Base-by-base conservation (phyloP, 2,797 vertebrate species). In the Centroberyx gerrardi region DNA sequence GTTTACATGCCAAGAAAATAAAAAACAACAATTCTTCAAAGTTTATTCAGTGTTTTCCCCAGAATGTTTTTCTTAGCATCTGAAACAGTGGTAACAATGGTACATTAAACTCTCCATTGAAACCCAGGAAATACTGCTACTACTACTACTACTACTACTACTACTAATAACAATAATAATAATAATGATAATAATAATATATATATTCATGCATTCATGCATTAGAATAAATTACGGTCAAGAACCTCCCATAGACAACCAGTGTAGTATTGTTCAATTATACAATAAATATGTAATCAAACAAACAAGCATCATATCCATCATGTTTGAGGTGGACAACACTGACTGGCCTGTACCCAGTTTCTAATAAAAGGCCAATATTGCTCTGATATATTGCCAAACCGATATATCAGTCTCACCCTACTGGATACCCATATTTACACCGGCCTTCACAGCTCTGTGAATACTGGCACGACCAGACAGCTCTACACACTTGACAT, bases 341-440 rank as follows among this genome's bases (percentile, higher is more conserved):
- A 70, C 18, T 62, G 3, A 31, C 46, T 29, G 7, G 9, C 12
- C 9, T 8, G 9, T 12, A 40, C 2, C 38, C 8, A 8, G 8
- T 8, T 36, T 36, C 8, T 4, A 36, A 36, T 36, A 8, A 36
- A 36, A 36, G 33, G 33, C 33, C 8, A 8, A 4, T 8, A 36
- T 36, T 36, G 33, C 33, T 8, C 33, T 36, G 33, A 40, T 8
- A 40, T 40, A 9, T 40, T 8, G 38, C 22, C 28, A 69, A 73
- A 68, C 33, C 29, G 65, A 48, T 73, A 66, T n/a, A 78, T 83
- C 83, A 84, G 78, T 82, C 71, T 0, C 65, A 78, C 36, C 68
- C 18, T 72, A 28, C 75, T 67, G 22, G 40, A 28, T 27, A 65
- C 76, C 55, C 68, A 62, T 59, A 63, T 15, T 65, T 53, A 33